A percentile compares a stretch with the other conserved stretches of the same genome.
Evolutionary conservation across 2,888 invertebrate genomes (phyloP).

Genomic region (Ichneumoninae sp.): DNA sequence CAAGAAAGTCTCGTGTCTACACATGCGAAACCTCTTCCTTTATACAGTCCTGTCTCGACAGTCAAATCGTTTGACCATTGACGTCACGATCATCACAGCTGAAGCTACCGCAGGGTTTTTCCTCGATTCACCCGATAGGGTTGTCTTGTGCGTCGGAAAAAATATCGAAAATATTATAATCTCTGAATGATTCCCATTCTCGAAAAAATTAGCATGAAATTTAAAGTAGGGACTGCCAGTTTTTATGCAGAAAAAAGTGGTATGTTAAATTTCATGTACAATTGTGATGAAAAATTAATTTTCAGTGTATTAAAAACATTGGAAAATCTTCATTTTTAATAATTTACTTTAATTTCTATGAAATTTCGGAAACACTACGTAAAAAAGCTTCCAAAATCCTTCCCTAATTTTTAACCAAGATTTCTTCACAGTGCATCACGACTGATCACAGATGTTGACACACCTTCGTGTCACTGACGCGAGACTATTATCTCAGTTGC

Average conservation of each 20-base stretch:
- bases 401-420: no score
- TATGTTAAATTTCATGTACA: no score
- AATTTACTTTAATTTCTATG: no score
- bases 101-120: background rate
- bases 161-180: background rate
- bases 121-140: background rate
- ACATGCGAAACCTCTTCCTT: slow-evolving; percentile 24
- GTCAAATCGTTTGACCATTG: slow-evolving; percentile 26
- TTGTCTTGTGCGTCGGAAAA: background rate
- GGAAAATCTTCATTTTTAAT: no score
- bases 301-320: no score
- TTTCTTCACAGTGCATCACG: no score
- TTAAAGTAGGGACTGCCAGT: background rate
- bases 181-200: background rate
- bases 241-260: background rate
- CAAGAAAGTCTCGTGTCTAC: slow-evolving; percentile 43
- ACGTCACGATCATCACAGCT: slow-evolving; percentile 24
- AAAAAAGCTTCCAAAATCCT: no score
- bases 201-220: background rate
- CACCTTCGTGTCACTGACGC: background rate
- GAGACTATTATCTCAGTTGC: slow-evolving; percentile 12
- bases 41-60: background rate
- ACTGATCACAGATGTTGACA: background rate
- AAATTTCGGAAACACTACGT: no score
- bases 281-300: no score